Base-by-base conservation (phyloP, 2,113 vertebrate genomes). In the Mesitornis unicolor region DNA sequence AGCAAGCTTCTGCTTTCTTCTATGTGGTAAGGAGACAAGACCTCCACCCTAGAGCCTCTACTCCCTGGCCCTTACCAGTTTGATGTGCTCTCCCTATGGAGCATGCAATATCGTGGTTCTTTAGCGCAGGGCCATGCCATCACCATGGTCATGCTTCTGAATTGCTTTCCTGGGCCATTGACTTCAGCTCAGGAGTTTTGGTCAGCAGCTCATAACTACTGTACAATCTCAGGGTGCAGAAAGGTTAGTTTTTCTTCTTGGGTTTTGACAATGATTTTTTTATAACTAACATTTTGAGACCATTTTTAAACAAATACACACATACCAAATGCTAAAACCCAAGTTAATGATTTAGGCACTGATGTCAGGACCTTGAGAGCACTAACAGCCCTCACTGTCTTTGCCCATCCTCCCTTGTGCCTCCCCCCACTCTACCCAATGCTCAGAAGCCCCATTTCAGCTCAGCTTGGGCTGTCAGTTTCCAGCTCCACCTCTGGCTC, bases 1-100 rank as follows among this genome's bases (percentile, higher is more conserved):
- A 0, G 3, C 16, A 45, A 2, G 15, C 40, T 43, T 22, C n/a
- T 73, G n/a, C 7, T 88, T 40, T 60, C 57, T 35, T 17, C 18
- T 40, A 47, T 0, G 0, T 0, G 0, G 3, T 9, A 8, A 22
- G 35, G 38, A 68, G 70, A 42, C 1, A 2, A 36, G 51, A 19
- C 11, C 16, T 53, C 3, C 18, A 18, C 31, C 14, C 33, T 63
- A 1, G 16, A 78, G 29, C 10, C 17, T 19, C 20, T 56, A 21
- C 33, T 48, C 2, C 1, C 35, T 43, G 18, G 35, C 35, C 12
- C 40, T 24, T 19, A 57, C 57, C 5, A 4, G 6, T 33, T 16
- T 75, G 42, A 24, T 54, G 14, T 4, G 2, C 13, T 56, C 26
- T 33, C 42, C 22, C 38, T 51, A 40, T 0, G 1, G 48, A 48